Base-by-base conservation (phyloP, 2,113 vertebrate genomes). In the Actenoides lindsayi region DNA sequence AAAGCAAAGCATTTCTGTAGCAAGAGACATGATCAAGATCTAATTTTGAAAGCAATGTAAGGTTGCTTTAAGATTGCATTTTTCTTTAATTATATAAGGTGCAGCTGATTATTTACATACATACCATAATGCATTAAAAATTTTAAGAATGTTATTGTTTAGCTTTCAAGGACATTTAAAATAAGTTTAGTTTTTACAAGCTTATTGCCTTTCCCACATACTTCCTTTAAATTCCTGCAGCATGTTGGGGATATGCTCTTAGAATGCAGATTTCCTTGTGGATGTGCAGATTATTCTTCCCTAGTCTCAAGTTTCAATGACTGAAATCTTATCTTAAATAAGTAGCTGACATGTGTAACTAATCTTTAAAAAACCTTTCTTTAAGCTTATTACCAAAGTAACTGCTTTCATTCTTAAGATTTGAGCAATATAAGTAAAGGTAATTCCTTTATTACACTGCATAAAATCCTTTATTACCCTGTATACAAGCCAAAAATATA, bases 241-340 rank as follows among this genome's bases (percentile, higher is more conserved):
- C 59, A 10, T 68, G 51, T 68, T 42, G 12, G 23, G 70, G 75
- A 95, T 94, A 74, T 67, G 60, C 65, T 83, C 51, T 71, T 30
- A 90, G 60, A 89, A 96, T 73, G 56, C 79, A 90, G 83, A 92
- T 92, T 95, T 94, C 83, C 85, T 88, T 48, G 44, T 85, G 85
- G 57, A 83, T 92, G 30, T 73, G 48, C 0, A 8, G 82, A 73
- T 80, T 91, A 51, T 64, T 94, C 87, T 94, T 87, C 64, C 69
- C 54, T 82, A 91, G 53, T 63, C 83, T 93, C 73, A 82, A 89
- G 18, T 71, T 56, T 81, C 93, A 91, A 39, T 84, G 83, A 75
- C 39, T 82, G 80, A 89, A 94, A 91, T 89, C 77, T 94, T 68
- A 57, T 16, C 50, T 53, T 83, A 91, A 89, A 77, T 51, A 75